phyloP scores from a whole-genome alignment of 2,113 vertebrate species.

The Dermatemys mawii region DNA sequence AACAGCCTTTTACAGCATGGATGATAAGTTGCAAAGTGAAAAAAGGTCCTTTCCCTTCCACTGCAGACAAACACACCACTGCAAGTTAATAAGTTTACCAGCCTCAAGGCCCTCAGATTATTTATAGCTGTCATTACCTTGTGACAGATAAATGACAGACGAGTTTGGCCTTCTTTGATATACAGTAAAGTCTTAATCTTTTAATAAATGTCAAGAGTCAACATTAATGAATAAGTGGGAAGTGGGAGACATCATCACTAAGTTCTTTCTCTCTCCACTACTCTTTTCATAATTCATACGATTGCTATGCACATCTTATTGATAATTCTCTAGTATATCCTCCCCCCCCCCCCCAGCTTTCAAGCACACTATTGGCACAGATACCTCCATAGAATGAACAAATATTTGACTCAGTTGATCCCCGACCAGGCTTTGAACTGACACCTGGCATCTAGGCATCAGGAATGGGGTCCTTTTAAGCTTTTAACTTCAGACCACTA shows the following conservation, averaged over 20 bases:
- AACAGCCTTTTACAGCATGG: background rate
- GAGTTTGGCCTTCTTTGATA: background rate
- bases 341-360: background rate
- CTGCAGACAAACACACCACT: background rate
- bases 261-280: background rate
- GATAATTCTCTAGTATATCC: background rate
- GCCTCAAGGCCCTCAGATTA: fast-evolving
- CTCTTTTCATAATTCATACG: background rate
- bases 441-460: background rate
- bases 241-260: background rate
- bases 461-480: background rate
- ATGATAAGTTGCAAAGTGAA: background rate
- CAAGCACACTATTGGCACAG: background rate
- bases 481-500: background rate
- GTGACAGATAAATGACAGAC: background rate
- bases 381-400: background rate
- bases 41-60: background rate
- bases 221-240: background rate
- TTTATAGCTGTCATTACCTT: background rate
- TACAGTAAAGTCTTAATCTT: background rate
- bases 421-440: background rate
- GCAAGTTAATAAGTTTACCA: background rate
- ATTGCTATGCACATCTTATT: background rate
- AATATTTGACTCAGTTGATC: background rate
- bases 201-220: background rate